Base-by-base conservation (phyloP, 2,797 vertebrate species). In the Holocentrus rufus region DNA sequence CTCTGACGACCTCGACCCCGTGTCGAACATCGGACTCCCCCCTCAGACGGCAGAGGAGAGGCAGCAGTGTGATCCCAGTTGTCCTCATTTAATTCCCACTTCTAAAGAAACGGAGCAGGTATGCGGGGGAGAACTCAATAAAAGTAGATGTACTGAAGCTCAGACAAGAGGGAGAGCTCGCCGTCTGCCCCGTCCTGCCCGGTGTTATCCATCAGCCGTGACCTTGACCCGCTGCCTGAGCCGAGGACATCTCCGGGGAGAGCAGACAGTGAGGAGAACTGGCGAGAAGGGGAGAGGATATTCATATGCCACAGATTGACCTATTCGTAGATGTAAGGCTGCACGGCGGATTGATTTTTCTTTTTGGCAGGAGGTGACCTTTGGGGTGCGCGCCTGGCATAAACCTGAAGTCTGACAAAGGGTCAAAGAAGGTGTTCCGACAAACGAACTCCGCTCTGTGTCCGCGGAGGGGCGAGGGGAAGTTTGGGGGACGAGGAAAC, bases 271-370 rank as follows among this genome's bases (percentile, higher is more conserved):
- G 54, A 63, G 69, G 67, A 55, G 72, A 77, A 67, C 42, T 75
- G 69, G 52, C 59, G 25, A 20, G 55, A 67, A 75, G 62, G 55
- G n/a, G 55, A 64, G 30, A 69, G 58, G 77, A 79, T 84, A 88
- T 88, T 87, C 82, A 79, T 85, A 83, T 68, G 81, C 72, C 83
- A 83, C 36, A 53, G 73, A 65, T 65, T 88, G 84, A 89, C 88
- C 89, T 88, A 77, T 88, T 87, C 63, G 20, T 63, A 84, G 77
- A 83, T 83, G 74, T 87, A 84, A 89, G 46, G 74, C 66, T 81
- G 76, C 76, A 72, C 46, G 67, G 65, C 71, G 53, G 77, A 91
- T 89, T 89, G 90, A 91, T 90, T 92, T 86, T 83, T 58, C 72
- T 62, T 65, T 86, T 42, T 70, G 77, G 59, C 59, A 78, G 55